Evolutionary conservation across 2,888 invertebrate species (phyloP).

Genomic region (Byasa hedistus): DNA sequence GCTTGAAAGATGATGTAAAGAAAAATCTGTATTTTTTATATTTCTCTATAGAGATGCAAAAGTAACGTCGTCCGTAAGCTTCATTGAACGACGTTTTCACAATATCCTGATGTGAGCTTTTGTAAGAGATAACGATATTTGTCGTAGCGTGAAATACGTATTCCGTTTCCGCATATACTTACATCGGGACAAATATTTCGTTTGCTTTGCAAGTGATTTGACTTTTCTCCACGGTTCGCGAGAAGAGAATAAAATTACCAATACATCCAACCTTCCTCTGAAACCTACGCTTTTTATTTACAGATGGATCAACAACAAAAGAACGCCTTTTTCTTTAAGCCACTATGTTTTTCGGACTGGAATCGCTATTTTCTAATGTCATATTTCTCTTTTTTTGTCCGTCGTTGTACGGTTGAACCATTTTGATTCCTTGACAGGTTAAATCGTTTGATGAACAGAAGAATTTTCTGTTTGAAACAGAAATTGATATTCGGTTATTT

Average conservation of each 20-base stretch:
- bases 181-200: slow-evolving; percentile 1
- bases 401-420: background rate
- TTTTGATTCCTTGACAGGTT: background rate
- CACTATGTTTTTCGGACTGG: background rate
- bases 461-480: background rate
- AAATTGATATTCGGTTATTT: background rate
- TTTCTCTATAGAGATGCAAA: too few relatives aligned
- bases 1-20: too few relatives aligned
- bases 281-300: background rate
- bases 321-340: background rate
- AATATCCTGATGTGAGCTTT: background rate
- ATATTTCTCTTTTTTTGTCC: background rate
- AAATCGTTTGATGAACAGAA: background rate
- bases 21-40: too few relatives aligned
- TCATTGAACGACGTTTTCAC: background rate
- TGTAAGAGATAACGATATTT: slow-evolving; percentile 1
- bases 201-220: slow-evolving; percentile 1
- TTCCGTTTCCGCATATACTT: slow-evolving; percentile 5
- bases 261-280: background rate
- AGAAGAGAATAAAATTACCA: background rate
- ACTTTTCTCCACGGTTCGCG: background rate
- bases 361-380: background rate
- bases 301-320: background rate
- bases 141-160: slow-evolving; percentile 5
- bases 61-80: background rate